These are phyloP conservation scores for Nestor notabilis DNA, from an alignment of 2,113 vertebrate genomes.

Conservation along the genomic window DNA sequence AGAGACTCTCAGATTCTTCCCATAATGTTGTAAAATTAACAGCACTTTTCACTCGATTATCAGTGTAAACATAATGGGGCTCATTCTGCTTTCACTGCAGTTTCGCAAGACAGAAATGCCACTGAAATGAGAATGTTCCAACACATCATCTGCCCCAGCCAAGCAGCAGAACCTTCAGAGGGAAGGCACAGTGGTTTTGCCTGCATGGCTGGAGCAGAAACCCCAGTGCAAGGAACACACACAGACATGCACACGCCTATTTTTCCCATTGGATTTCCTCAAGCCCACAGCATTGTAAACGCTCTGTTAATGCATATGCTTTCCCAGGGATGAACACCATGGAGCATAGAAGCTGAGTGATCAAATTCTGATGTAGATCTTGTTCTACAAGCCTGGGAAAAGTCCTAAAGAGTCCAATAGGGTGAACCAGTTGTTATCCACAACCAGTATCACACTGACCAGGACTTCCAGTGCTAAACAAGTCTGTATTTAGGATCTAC, in stretches of 20 bases:
- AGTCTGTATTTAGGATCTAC: background rate
- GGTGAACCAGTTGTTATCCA: background rate
- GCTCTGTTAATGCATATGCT: background rate
- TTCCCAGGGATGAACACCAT: background rate
- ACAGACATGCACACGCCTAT: background rate
- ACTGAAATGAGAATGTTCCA: background rate
- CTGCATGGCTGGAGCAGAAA: background rate
- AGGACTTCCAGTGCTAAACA: background rate
- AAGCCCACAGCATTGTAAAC: background rate
- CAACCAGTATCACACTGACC: background rate
- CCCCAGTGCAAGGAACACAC: background rate
- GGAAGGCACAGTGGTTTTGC: background rate
- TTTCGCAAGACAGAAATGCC: background rate
- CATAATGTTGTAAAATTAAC: conserved; percentile 22
- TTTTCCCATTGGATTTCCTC: background rate
- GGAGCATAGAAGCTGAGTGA: background rate
- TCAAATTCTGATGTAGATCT: background rate
- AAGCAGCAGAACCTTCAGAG: background rate
- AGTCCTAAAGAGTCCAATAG: background rate
- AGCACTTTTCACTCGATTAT: conserved; percentile 54
- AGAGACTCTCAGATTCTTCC: background rate
- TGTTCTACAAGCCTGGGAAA: background rate
- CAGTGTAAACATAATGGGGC: background rate
- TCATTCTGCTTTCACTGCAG: background rate
- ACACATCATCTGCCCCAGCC: background rate